Percentiles rank a stretch among this genome's conserved stretches.
Evolutionary conservation across 1,140 invertebrate genomes (phyloP).

Genomic region (Metopolophium dirhodum): DNA sequence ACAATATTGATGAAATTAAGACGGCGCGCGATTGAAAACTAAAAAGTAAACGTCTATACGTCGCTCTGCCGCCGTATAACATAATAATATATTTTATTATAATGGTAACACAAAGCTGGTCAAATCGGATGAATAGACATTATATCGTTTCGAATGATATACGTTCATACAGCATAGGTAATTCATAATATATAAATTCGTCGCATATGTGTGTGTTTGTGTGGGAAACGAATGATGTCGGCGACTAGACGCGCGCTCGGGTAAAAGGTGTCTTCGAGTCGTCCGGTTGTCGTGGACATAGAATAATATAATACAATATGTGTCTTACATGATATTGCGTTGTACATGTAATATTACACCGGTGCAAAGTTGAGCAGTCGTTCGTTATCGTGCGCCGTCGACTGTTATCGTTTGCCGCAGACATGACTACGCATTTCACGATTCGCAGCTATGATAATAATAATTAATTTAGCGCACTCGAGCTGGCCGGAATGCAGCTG

Average conservation of each 20-base stretch:
- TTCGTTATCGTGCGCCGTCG: neutral
- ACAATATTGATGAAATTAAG: conserved; percentile 56
- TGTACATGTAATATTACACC: neutral
- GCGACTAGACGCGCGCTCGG: neutral
- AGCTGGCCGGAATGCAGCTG: neutral
- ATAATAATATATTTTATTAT: neutral
- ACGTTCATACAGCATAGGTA: neutral
- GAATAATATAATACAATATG: neutral
- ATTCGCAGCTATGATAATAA: too few relatives aligned
- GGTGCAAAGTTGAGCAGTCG: neutral
- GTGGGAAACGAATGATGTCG: conserved; percentile 19
- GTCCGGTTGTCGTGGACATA: conserved; percentile 19
- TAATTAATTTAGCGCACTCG: neutral
- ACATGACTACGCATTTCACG: too few relatives aligned
- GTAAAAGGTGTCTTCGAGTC: conserved; percentile 35
- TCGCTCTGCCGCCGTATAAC: neutral
- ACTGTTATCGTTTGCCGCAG: neutral
- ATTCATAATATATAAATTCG: neutral
- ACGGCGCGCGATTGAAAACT: conserved; percentile 37
- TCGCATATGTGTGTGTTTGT: neutral
- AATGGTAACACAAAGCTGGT: conserved; percentile 42
- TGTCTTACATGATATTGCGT: neutral
- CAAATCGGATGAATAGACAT: conserved; percentile 54
- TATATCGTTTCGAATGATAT: conserved; percentile 15
- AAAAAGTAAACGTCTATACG: neutral